Conservation (phyloP, 2,797 vertebrate species). For the Clarias laeviceps region DNA sequence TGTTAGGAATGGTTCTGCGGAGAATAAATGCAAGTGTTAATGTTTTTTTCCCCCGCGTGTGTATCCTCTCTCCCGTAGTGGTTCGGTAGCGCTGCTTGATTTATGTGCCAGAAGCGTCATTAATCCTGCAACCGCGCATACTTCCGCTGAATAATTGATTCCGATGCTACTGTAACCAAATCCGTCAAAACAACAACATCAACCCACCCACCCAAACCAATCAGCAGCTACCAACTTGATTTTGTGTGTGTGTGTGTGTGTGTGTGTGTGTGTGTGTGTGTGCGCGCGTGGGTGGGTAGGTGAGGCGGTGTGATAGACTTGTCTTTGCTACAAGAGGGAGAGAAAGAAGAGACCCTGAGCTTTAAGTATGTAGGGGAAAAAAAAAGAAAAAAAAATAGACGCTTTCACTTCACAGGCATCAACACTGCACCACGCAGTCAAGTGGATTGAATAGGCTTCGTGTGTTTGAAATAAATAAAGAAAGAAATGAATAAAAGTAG, state of each 20-base stretch:
- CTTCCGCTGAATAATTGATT: constrained; percentile 80
- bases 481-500: constrained; percentile 63
- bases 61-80: constrained; percentile 68
- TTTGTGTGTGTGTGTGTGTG: constrained; percentile 45
- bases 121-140: constrained; percentile 79
- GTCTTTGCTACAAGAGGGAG: constrained; percentile 36
- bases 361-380: background rate
- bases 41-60: constrained; percentile 65
- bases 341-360: constrained; percentile 19
- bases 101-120: constrained; percentile 76
- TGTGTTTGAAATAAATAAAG: constrained; percentile 67
- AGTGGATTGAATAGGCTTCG: constrained; percentile 72
- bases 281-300: background rate
- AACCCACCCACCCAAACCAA: constrained; percentile 49
- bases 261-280: constrained; percentile 26
- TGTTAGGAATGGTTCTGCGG: constrained; percentile 71
- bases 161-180: constrained; percentile 79
- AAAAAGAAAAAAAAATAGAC: background rate
- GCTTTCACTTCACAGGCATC: constrained; percentile 24
- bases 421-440: constrained; percentile 38
- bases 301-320: constrained; percentile 35
- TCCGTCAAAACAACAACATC: constrained; percentile 75
- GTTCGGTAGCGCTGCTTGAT: constrained; percentile 73
- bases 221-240: constrained; percentile 40
- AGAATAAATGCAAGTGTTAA: constrained; percentile 69